Percentiles rank a stretch among this genome's conserved stretches.
Conservation (phyloP, 2,113 vertebrate species). For the Cyprinodon tularosa region DNA sequence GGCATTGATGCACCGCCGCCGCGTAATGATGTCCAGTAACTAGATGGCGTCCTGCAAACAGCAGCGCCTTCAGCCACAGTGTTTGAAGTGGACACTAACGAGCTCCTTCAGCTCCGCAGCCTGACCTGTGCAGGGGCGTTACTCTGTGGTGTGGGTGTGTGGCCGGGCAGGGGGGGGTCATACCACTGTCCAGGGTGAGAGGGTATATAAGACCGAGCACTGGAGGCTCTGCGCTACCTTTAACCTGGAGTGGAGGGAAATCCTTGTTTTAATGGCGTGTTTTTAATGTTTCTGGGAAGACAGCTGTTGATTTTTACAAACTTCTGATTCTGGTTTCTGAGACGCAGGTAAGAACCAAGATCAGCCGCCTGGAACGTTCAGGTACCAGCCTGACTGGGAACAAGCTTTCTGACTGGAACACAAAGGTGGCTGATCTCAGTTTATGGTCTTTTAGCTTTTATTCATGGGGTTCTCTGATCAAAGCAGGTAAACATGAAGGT, state of each 20-base stretch:
- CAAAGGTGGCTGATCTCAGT: too few species aligned
- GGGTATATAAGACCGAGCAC: slow-evolving; percentile 17
- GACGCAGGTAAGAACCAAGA: neutral
- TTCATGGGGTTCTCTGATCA: too few species aligned
- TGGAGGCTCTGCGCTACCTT: neutral
- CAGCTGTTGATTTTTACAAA: neutral
- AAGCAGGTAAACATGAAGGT: too few species aligned
- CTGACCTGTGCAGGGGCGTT: slow-evolving; percentile 50
- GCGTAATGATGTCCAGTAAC: slow-evolving; percentile 47
- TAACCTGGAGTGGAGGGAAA: neutral
- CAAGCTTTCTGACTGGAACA: too few species aligned
- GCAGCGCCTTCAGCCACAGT: slow-evolving; percentile 25
- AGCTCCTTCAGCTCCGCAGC: slow-evolving; percentile 37
- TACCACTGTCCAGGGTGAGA: slow-evolving; percentile 35
- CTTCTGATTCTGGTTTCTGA: neutral
- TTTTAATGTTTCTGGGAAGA: neutral
- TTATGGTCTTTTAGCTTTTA: too few species aligned
- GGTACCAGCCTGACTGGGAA: too few species aligned
- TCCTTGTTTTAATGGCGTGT: neutral
- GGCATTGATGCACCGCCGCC: neutral
- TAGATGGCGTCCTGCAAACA: slow-evolving; percentile 24
- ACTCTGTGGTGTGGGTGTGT: slow-evolving; percentile 37
- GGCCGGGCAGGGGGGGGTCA: slow-evolving; percentile 10
- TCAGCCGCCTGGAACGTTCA: too few species aligned
- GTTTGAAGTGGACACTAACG: slow-evolving; percentile 60